Conservation (phyloP, 2,113 vertebrate species). For the Hippocampus guttulatus region DNA sequence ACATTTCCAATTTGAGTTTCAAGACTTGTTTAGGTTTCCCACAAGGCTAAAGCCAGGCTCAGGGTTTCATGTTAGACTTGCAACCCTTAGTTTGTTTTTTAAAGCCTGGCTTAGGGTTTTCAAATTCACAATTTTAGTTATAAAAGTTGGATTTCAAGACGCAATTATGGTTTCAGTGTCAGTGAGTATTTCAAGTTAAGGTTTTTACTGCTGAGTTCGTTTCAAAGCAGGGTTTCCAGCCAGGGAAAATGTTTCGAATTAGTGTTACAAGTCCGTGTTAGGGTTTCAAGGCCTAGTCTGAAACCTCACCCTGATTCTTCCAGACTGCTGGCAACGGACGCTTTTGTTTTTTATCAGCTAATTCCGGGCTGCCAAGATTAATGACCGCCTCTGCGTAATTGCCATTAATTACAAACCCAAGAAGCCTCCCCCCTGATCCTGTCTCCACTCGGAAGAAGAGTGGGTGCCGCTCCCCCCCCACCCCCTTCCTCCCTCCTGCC, state of each 20-base stretch:
- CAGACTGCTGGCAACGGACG: conserved; percentile 54
- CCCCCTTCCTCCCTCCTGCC: conserved; percentile 10
- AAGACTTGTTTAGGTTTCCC: too few relatives aligned
- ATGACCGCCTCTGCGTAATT: conserved; percentile 64
- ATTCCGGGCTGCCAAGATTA: conserved; percentile 65
- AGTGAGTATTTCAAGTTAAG: too few relatives aligned
- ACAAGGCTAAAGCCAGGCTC: too few relatives aligned
- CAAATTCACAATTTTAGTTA: too few relatives aligned
- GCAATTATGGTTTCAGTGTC: too few relatives aligned
- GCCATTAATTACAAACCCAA: conserved; percentile 65
- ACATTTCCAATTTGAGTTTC: too few relatives aligned
- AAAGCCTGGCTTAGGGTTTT: too few relatives aligned
- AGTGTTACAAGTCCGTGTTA: background rate
- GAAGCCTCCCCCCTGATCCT: conserved; percentile 46
- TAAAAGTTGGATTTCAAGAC: too few relatives aligned
- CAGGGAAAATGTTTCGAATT: background rate
- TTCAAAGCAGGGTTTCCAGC: background rate
- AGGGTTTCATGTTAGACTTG: too few relatives aligned
- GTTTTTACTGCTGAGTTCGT: too few relatives aligned
- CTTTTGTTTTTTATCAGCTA: conserved; percentile 68
- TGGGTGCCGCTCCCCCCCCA: conserved; percentile 10
- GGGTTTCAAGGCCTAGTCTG: conserved; percentile 22
- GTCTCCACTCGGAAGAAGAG: conserved; percentile 31
- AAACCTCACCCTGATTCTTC: conserved; percentile 52
- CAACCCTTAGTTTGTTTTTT: too few relatives aligned